A percentile compares a stretch with the other conserved stretches of the same genome.
phyloP scores from a whole-genome alignment of 2,888 invertebrate species.

The Andrena camellia region DNA sequence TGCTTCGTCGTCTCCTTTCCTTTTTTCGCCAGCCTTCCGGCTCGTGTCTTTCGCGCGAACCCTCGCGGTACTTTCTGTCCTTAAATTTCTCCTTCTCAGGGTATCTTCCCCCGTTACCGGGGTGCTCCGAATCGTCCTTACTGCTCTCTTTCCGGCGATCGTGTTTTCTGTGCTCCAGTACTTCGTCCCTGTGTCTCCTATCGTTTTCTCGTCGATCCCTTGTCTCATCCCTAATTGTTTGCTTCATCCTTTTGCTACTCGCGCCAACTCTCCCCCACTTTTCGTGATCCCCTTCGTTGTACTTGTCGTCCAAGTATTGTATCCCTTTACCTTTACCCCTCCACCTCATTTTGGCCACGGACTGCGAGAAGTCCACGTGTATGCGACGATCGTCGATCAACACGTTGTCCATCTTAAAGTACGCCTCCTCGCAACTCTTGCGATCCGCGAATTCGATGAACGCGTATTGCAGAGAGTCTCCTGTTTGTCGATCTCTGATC shows the following conservation, averaged over 20 bases:
- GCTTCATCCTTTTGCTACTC: slow-evolving; percentile 19
- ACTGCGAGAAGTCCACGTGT: slow-evolving; percentile 99
- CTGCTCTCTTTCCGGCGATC: slow-evolving; percentile 60
- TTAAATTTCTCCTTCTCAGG: slow-evolving; percentile 47
- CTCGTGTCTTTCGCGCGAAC: slow-evolving; percentile 60
- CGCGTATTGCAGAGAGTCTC: slow-evolving; percentile 98
- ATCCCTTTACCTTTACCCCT: slow-evolving; percentile 94
- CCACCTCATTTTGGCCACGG: slow-evolving; percentile 97
- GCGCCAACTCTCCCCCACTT: neutral
- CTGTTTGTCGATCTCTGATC: slow-evolving; percentile 96
- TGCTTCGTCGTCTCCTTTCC: slow-evolving; percentile 34
- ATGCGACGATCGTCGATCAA: slow-evolving; percentile 99
- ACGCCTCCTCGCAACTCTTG: slow-evolving; percentile 98
- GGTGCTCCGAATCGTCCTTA: slow-evolving; percentile 51
- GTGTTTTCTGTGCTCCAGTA: slow-evolving; percentile 54
- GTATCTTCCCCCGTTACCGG: slow-evolving; percentile 55
- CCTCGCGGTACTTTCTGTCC: slow-evolving; percentile 54
- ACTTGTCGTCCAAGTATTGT: slow-evolving; percentile 72
- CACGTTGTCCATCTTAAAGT: slow-evolving; percentile 99
- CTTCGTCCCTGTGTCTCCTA: slow-evolving; percentile 41
- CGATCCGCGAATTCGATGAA: slow-evolving; percentile 98
- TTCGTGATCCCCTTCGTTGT: slow-evolving; percentile 7
- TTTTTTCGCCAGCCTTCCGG: slow-evolving; percentile 59
- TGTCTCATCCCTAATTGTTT: slow-evolving; percentile 22
- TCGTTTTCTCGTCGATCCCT: slow-evolving; percentile 39